Evolutionary conservation across 2,797 vertebrate genomes (phyloP), one percentile per base, ranked within the genome.

Genomic region (Halcyon leucocephala): DNA sequence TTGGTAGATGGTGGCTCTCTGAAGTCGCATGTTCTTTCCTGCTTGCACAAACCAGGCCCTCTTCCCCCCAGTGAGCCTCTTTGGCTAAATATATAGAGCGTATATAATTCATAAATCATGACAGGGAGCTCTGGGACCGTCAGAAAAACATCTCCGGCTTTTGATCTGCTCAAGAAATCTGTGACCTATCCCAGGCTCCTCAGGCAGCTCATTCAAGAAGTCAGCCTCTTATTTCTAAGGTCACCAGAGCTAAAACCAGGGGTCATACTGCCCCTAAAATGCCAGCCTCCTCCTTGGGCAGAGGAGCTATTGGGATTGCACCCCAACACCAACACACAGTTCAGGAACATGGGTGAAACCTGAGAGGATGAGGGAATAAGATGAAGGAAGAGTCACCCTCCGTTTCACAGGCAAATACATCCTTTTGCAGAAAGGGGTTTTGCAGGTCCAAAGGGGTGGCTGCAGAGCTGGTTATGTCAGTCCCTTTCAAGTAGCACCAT

Each of bases 121-220:
- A 92, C 67, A 74, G 90, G 60, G 83, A 96, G 78, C 71, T 91
- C 74, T 22, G 1, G 57, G 52, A 49, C 92, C 96, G 95, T 97
- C 95, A 97, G 90, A 84, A 95, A 95, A 95, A 94, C 92, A 95
- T 96, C 95, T 91, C 72, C 65, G 86, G 88, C 96, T 95, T 97
- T 96, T 97, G 94, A 97, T 97, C 92, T 94, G 64, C 67, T 51
- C 78, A 54, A 92, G 84, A 93, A 94, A 92, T 92, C 89, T 77
- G 78, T 96, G 97, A 96, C 94, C 96, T 97, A 97, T 97, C 90
- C 93, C 97, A 97, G 95, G 96, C 93, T 95, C 86, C 76, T 95
- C 76, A 69, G 52, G 76, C 86, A 92, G 92, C 46, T 81, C 6
- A 2, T 80, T 93, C 74, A 89, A 78, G 65, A 91, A 74, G 49